These are phyloP conservation scores for Cyrtodaria siliqua DNA, from an alignment of 2,888 invertebrate genomes.

Conservation along the genomic window DNA sequence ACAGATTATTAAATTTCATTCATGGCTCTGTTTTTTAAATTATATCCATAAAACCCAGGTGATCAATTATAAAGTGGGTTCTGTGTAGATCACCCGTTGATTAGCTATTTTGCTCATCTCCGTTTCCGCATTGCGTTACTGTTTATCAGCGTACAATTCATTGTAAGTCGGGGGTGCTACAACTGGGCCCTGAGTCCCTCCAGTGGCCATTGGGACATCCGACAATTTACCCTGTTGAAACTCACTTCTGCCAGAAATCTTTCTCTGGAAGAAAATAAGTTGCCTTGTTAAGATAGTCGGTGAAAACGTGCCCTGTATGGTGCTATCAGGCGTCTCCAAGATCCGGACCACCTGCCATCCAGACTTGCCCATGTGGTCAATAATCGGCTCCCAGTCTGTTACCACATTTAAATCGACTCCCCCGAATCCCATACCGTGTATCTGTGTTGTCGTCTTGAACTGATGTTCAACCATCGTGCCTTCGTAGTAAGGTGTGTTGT, in stretches of 20 bases:
- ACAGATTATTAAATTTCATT: too few relatives aligned
- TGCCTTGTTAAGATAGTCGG: constrained; percentile 38
- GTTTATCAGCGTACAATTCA: constrained; percentile 24
- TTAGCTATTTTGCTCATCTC: too few relatives aligned
- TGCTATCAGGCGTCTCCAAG: constrained; percentile 71
- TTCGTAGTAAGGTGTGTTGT: constrained; percentile 78
- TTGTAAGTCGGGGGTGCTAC: constrained; percentile 14
- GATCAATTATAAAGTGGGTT: too few relatives aligned
- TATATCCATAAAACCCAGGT: too few relatives aligned
- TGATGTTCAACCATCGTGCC: constrained; percentile 79
- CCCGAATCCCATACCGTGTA: constrained; percentile 56
- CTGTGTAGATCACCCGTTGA: too few relatives aligned
- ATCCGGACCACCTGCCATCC: constrained; percentile 83
- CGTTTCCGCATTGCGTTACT: too few relatives aligned
- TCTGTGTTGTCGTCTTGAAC: constrained; percentile 64
- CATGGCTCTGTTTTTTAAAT: too few relatives aligned
- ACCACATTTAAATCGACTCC: constrained; percentile 38
- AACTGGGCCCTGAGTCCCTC: neutral
- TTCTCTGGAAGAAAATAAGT: constrained; percentile 65
- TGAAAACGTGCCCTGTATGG: constrained; percentile 41
- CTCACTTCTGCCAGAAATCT: constrained; percentile 31
- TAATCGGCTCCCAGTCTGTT: constrained; percentile 77
- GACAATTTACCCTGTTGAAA: neutral
- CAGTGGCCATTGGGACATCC: too few relatives aligned
- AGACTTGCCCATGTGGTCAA: constrained; percentile 78